phyloP scores from a whole-genome alignment of 2,113 vertebrate genomes.

The Furnarius figulus region DNA sequence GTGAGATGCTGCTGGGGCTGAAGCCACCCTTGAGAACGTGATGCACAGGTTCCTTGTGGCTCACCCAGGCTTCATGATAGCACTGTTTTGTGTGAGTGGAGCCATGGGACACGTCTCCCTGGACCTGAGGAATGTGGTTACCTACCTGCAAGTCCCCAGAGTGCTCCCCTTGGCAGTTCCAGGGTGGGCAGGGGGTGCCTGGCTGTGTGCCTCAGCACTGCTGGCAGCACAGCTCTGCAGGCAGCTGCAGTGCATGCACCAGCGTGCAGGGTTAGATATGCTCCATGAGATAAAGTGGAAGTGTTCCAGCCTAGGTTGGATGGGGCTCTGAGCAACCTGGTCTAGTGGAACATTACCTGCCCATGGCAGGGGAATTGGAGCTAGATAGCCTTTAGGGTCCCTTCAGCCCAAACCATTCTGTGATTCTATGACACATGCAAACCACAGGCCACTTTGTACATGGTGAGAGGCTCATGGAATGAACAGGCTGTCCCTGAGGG shows the following conservation, averaged over 20 bases:
- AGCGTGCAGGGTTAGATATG: neutral
- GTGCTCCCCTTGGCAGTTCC: neutral
- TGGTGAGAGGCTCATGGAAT: neutral
- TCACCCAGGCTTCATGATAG: neutral
- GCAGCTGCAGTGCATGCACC: neutral
- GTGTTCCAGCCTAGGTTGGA: neutral
- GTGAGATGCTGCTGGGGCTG: neutral
- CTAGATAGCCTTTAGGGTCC: neutral
- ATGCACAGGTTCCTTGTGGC: neutral
- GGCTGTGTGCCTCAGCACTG: fast-evolving
- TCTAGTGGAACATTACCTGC: neutral
- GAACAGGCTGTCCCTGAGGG: neutral
- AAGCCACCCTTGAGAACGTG: neutral
- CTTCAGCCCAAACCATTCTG: neutral
- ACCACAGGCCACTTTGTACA: fast-evolving
- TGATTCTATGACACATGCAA: neutral
- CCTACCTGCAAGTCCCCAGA: neutral
- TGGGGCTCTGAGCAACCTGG: neutral
- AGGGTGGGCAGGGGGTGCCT: neutral
- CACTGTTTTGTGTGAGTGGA: neutral
- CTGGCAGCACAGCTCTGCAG: neutral
- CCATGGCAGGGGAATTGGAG: neutral
- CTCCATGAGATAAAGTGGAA: neutral
- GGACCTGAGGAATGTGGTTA: neutral
- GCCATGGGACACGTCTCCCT: neutral